Percentiles rank a stretch among this genome's conserved stretches.
Conservation (phyloP, 2,888 invertebrate genomes). For the Autographa gamma region DNA sequence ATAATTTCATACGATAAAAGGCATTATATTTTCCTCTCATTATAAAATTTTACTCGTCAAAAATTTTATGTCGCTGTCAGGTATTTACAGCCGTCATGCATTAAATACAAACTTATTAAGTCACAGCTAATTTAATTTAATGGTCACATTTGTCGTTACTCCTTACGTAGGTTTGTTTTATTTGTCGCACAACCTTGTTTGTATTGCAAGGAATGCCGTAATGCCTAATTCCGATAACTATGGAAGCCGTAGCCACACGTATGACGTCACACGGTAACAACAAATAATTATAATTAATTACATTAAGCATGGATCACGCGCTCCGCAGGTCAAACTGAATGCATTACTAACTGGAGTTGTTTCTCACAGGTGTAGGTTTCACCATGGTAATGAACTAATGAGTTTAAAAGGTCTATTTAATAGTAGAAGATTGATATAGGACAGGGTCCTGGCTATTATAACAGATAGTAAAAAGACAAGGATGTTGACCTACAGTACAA, state of each 20-base stretch:
- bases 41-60: too few species aligned
- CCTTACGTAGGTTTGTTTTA: too few species aligned
- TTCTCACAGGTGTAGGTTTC: conserved; percentile 8
- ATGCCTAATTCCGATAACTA: neutral
- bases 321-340: neutral
- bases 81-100: too few species aligned
- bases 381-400: neutral
- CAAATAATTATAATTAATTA: conserved; percentile 33
- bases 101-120: too few species aligned
- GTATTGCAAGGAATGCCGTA: neutral
- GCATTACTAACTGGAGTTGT: conserved; percentile 20
- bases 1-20: too few species aligned
- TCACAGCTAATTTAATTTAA: neutral
- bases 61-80: too few species aligned
- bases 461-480: too few species aligned
- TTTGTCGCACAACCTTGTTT: neutral
- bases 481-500: too few species aligned
- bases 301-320: conserved; percentile 11
- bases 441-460: too few species aligned
- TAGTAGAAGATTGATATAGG: neutral
- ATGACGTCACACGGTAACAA: neutral
- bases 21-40: too few species aligned
- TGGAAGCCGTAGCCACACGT: neutral
- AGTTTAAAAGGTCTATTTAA: neutral
- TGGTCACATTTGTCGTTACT: neutral